Evolutionary conservation across 2,113 vertebrate genomes (phyloP), one percentile per base, ranked within the genome.

Genomic region (Syrmaticus mikado): DNA sequence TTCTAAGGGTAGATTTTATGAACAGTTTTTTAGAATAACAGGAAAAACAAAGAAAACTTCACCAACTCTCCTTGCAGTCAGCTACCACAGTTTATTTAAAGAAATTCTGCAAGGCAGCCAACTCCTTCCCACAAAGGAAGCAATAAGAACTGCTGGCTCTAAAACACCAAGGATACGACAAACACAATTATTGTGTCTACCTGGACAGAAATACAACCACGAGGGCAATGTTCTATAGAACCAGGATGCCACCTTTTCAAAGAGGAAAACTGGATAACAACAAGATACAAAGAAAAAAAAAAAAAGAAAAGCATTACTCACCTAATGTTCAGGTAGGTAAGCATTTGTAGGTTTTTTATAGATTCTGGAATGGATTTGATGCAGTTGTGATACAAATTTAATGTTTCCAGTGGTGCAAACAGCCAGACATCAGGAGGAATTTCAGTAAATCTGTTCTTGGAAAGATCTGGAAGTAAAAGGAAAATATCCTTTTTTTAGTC

Each of bases 331-430:
- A 99, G 98, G 96, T 99, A 99, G 13, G 99, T 99, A 94, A 99
- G 98, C 98, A 99, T 99, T 95, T 99, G 99, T 70, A 99, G 97
- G 92, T 99, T 99, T 97, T 99, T 98, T 91, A 99, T 99, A 92
- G 98, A 98, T 97, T 99, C 99, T 74, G 99, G 99, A 97, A 99
- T 98, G 78, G 97, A 98, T 97, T 99, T 99, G 97, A 99, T 99
- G 96, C 99, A 99, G 96, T 99, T 99, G 97, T 99, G 99, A 96
- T 99, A 99, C 72, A 99, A 98, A 96, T 99, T 99, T 96, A 99
- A 98, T 10, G 98, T 99, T 97, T 99, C 99, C 19, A 99, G 98
- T 2, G 99, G 99, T 36, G 99, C 98, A 81, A 99, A 99, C 92
- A 99, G 94, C 98, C 99, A 99, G 68, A 99, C 98, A 77, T 99